Conservation (phyloP, 2,888 invertebrate species). For the Lamellibrachia satsuma region DNA sequence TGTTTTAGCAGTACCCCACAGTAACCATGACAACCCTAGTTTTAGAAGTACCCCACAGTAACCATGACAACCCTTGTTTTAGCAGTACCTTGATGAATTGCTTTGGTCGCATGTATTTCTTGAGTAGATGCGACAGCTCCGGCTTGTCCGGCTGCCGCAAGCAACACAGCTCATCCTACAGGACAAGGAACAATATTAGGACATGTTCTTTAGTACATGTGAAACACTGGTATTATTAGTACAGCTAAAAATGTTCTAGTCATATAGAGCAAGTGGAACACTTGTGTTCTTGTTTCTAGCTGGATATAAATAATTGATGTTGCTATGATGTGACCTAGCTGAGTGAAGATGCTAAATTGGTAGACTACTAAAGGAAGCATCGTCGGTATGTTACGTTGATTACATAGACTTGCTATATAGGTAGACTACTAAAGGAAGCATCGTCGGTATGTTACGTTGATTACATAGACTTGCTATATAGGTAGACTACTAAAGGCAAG, state of each 20-base stretch:
- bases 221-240: neutral
- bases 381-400: too few species aligned
- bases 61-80: too few species aligned
- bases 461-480: too few species aligned
- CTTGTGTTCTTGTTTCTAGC: neutral
- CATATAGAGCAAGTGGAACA: neutral
- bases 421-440: too few species aligned
- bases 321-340: neutral
- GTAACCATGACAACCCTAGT: too few species aligned
- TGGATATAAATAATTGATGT: neutral
- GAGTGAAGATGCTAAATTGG: neutral
- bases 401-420: too few species aligned
- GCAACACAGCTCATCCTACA: slow-evolving; percentile 58
- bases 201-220: neutral
- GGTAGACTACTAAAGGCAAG: too few species aligned
- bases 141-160: slow-evolving; percentile 56
- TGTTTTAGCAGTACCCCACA: too few species aligned
- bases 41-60: too few species aligned
- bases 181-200: neutral
- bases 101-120: slow-evolving; percentile 58
- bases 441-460: too few species aligned
- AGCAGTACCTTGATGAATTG: slow-evolving; percentile 58
- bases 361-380: neutral
- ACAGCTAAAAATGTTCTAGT: neutral
- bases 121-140: slow-evolving; percentile 52